Evolutionary conservation across 2,113 vertebrate species (phyloP).

Genomic region (Neodontobutis hainanensis): DNA sequence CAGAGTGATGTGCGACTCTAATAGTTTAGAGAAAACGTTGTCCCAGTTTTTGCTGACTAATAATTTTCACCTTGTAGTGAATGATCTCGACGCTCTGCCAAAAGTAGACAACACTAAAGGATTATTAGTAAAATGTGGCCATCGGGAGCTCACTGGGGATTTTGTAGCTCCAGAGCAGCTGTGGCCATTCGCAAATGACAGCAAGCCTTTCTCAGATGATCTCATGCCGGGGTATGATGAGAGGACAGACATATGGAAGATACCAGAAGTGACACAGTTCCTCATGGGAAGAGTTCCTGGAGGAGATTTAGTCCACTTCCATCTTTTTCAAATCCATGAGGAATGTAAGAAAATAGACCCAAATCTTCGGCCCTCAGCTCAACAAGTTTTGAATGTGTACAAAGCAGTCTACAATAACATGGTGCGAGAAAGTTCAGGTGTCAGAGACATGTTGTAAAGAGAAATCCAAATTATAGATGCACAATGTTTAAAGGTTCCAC

Average conservation of each 20-base stretch:
- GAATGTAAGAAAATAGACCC: conserved; percentile 85
- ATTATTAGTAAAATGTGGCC: conserved; percentile 86
- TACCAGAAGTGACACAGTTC: conserved; percentile 89
- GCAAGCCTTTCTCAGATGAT: conserved; percentile 79
- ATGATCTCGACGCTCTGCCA: conserved; percentile 92
- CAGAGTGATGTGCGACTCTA: conserved; percentile 95
- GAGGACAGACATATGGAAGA: conserved; percentile 96
- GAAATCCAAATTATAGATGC: neutral
- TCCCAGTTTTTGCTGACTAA: conserved; percentile 91
- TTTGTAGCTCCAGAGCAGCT: conserved; percentile 96
- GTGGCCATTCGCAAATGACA: conserved; percentile 81
- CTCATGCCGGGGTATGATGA: conserved; percentile 92
- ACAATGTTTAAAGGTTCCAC: neutral
- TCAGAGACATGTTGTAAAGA: conserved; percentile 87
- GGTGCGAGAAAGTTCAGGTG: conserved; percentile 75
- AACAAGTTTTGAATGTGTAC: conserved; percentile 83
- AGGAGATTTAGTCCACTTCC: conserved; percentile 91
- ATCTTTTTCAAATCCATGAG: conserved; percentile 90
- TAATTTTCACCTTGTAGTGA: conserved; percentile 88
- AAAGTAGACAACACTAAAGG: conserved; percentile 76
- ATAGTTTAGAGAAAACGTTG: conserved; percentile 89
- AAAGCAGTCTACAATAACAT: conserved; percentile 82
- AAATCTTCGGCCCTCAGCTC: conserved; percentile 84
- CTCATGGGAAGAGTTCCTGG: conserved; percentile 88
- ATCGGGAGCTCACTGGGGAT: conserved; percentile 83